A percentile compares a stretch with the other conserved stretches of the same genome.
phyloP scores from a whole-genome alignment of 2,888 invertebrate species.

The Lasioglossum leucozonium region DNA sequence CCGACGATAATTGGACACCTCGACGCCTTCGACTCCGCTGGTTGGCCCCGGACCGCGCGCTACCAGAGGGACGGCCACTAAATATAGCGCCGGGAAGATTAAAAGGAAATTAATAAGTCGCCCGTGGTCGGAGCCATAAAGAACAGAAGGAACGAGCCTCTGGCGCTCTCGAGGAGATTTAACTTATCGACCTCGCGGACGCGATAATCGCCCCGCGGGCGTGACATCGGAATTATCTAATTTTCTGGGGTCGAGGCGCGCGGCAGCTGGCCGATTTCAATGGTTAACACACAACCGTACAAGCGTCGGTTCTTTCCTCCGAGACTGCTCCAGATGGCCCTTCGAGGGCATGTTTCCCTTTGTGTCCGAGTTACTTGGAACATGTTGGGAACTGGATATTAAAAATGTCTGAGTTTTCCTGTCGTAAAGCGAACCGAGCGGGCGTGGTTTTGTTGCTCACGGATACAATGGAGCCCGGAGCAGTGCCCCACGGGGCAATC shows the following conservation, averaged over 20 bases:
- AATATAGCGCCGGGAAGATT: conserved; percentile 15
- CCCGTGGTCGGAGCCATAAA: not conserved
- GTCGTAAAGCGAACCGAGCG: not conserved
- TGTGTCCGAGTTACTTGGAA: not conserved
- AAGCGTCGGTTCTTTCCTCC: not conserved
- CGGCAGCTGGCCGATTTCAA: conserved; percentile 32
- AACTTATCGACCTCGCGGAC: conserved; percentile 8
- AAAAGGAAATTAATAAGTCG: conserved; percentile 13
- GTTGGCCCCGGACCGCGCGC: not conserved
- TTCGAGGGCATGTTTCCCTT: not conserved
- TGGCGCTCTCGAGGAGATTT: not conserved
- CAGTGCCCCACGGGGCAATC: not conserved
- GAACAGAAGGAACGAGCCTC: conserved; percentile 1
- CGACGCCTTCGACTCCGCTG: not conserved
- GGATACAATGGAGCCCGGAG: not conserved
- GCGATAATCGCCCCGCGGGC: conserved; percentile 67
- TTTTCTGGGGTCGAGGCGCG: conserved; percentile 59
- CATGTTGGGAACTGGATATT: not conserved
- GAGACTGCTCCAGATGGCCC: conserved; percentile 4
- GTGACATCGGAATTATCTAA: conserved; percentile 69
- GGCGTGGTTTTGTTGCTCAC: not conserved
- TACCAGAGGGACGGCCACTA: not conserved
- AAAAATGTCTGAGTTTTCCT: no score
- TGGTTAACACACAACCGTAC: not conserved
- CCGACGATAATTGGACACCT: conserved; percentile 1